These are phyloP conservation scores for Anastatus disparis DNA, from an alignment of 1,140 invertebrate species.

Conservation along the genomic window DNA sequence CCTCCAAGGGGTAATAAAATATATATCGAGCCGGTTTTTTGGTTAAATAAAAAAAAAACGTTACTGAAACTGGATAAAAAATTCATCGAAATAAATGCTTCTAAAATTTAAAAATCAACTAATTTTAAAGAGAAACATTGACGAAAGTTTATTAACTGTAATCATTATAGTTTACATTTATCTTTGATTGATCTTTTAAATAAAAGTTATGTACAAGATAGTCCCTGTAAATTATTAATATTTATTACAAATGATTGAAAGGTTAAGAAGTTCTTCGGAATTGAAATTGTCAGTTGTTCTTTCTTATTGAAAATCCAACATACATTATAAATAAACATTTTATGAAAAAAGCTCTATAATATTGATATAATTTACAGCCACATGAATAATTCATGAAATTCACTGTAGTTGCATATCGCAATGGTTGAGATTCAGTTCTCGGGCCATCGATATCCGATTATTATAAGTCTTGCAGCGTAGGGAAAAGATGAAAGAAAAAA, in stretches of 20 bases:
- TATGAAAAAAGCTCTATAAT: neutral
- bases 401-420: no score
- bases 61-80: neutral
- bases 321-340: no score
- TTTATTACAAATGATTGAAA: neutral
- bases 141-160: no score
- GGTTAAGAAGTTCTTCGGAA: no score
- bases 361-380: conserved; percentile 23
- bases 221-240: neutral
- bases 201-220: neutral
- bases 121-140: no score
- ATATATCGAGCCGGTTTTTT: neutral
- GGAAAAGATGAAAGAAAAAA: conserved; percentile 7
- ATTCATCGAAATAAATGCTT: neutral
- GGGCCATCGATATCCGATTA: conserved; percentile 26
- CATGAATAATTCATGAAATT: conserved; percentile 35
- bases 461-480: neutral
- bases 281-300: no score
- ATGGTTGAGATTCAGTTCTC: conserved; percentile 11
- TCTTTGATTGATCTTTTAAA: no score
- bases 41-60: neutral
- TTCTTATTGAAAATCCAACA: no score
- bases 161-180: no score
- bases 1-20: neutral
- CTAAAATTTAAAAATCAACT: no score